These are phyloP conservation scores for Asarcornis scutulata DNA, from an alignment of 2,113 vertebrate species.

Conservation along the genomic window DNA sequence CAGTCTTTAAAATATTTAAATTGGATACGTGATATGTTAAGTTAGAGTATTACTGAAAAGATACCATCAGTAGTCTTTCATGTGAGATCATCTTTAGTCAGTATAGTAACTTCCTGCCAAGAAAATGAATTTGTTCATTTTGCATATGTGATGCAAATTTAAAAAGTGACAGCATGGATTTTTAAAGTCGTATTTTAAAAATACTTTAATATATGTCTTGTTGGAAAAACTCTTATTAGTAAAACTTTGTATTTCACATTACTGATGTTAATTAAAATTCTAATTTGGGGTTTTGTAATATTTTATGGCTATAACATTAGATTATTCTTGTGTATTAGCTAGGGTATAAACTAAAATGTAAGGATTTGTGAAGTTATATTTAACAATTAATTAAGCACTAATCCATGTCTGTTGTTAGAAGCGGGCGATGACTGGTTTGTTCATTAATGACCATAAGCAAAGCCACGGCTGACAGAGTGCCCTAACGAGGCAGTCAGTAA, in stretches of 20 bases:
- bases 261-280: conserved; percentile 5
- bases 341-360: conserved; percentile 3
- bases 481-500: conserved; percentile 53
- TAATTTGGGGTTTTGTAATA: not conserved
- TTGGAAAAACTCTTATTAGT: conserved; percentile 8
- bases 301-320: conserved; percentile 16
- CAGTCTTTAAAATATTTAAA: conserved; percentile 29
- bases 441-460: conserved; percentile 42
- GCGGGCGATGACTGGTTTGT: conserved; percentile 3
- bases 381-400: conserved; percentile 69
- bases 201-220: conserved; percentile 39
- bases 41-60: conserved; percentile 61
- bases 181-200: conserved; percentile 1
- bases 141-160: conserved; percentile 21
- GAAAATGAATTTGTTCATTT: conserved; percentile 51
- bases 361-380: conserved; percentile 25
- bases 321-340: conserved; percentile 25
- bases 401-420: conserved; percentile 65
- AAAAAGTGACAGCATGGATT: conserved; percentile 40
- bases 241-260: conserved; percentile 33
- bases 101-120: conserved; percentile 50
- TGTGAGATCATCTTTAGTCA: conserved; percentile 34
- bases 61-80: conserved; percentile 23
- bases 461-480: conserved; percentile 57
- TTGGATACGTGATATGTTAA: conserved; percentile 46